phyloP scores from a whole-genome alignment of 2,888 invertebrate genomes.

The Sesia apiformis region DNA sequence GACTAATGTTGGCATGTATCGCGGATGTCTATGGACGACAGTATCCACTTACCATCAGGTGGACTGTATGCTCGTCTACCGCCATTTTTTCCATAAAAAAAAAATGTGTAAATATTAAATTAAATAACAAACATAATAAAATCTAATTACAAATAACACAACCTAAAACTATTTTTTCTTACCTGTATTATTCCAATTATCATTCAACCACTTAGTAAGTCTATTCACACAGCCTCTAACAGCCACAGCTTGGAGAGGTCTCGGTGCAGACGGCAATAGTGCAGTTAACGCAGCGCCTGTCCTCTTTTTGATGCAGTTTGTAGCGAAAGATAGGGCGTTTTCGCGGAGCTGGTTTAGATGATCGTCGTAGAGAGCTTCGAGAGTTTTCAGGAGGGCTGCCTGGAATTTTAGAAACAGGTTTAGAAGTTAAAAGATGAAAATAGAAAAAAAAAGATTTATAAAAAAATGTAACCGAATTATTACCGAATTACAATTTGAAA shows the following conservation, averaged over 20 bases:
- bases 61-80: no score
- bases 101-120: no score
- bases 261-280: constrained; percentile 34
- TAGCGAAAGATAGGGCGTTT: constrained; percentile 14
- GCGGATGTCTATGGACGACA: no score
- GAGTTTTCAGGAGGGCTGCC: constrained; percentile 19
- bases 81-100: no score
- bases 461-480: no score
- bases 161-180: neutral
- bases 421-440: neutral
- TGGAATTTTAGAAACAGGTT: constrained; percentile 9
- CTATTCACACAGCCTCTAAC: constrained; percentile 16
- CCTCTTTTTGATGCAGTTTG: constrained; percentile 12
- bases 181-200: constrained; percentile 33
- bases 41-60: no score
- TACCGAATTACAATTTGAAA: no score
- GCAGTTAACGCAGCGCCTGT: constrained; percentile 32
- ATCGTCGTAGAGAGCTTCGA: constrained; percentile 25
- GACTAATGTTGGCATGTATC: no score
- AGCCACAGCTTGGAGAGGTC: constrained; percentile 29
- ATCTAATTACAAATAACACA: no score
- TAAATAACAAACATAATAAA: no score
- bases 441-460: no score
- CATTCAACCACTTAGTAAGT: constrained; percentile 34
- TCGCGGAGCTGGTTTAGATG: constrained; percentile 23